Percentiles rank a stretch among this genome's conserved stretches.
phyloP scores from a whole-genome alignment of 2,888 invertebrate species.

The Epistrophe eligans region DNA sequence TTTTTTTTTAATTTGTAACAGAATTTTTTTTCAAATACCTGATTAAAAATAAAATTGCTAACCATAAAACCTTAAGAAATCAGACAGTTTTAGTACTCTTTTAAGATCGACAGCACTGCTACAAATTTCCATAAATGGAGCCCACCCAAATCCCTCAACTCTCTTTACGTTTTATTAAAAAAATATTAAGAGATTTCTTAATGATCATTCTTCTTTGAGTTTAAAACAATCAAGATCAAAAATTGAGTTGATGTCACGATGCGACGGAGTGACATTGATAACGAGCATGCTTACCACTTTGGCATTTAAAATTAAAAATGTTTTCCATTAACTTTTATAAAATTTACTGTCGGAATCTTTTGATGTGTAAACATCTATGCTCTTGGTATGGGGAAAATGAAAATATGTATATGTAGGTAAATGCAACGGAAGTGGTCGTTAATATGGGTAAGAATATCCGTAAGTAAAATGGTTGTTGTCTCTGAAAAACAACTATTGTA shows the following conservation, averaged over 20 bases:
- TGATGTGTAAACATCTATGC: no score
- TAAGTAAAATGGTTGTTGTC: no score
- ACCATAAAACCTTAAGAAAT: no score
- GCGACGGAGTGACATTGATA: background rate
- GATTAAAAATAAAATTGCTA: no score
- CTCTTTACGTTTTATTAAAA: background rate
- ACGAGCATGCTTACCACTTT: background rate
- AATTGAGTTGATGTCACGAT: background rate
- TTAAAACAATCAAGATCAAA: background rate
- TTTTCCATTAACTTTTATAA: background rate
- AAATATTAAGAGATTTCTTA: background rate
- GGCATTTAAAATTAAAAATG: background rate
- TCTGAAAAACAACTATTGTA: no score
- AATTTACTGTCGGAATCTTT: no score
- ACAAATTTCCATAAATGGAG: background rate
- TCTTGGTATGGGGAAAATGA: no score
- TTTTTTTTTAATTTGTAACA: no score
- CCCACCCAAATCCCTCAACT: background rate
- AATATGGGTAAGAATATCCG: no score
- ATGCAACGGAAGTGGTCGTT: no score
- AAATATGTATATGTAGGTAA: no score
- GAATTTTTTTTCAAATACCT: no score
- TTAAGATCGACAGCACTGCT: background rate
- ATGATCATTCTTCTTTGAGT: constrained; percentile 2
- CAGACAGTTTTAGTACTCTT: background rate